phyloP scores from a whole-genome alignment of 2,888 invertebrate genomes.

The Idaea biselata region DNA sequence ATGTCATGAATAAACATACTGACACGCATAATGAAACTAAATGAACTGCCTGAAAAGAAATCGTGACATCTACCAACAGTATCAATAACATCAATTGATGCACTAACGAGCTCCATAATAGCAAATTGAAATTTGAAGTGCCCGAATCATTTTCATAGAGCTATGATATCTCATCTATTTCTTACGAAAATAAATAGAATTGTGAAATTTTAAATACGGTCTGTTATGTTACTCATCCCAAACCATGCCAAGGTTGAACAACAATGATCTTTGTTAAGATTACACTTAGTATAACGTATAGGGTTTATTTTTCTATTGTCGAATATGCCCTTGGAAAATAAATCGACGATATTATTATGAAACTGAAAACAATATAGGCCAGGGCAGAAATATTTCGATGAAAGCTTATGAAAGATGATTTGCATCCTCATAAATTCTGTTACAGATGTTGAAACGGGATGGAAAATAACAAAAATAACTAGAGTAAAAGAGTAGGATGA shows the following conservation, averaged over 20 bases:
- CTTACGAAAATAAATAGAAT: slow-evolving; percentile 58
- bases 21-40: slow-evolving; percentile 43
- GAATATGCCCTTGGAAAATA: slow-evolving; percentile 32
- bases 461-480: slow-evolving; percentile 32
- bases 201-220: slow-evolving; percentile 42
- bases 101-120: slow-evolving; percentile 59
- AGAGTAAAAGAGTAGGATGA: slow-evolving; percentile 41
- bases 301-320: slow-evolving; percentile 22
- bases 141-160: slow-evolving; percentile 48
- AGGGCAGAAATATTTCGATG: slow-evolving; percentile 35
- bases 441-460: slow-evolving; percentile 30
- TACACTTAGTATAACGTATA: slow-evolving; percentile 48
- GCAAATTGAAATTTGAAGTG: slow-evolving; percentile 47
- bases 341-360: slow-evolving; percentile 26
- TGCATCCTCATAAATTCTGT: slow-evolving; percentile 45
- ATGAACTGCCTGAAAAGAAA: slow-evolving; percentile 45
- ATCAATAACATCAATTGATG: slow-evolving; percentile 36
- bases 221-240: slow-evolving; percentile 33
- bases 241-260: slow-evolving; percentile 63
- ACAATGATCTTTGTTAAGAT: slow-evolving; percentile 62
- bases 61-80: slow-evolving; percentile 47
- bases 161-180: slow-evolving; percentile 45
- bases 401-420: slow-evolving; percentile 41
- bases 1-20: slow-evolving; percentile 30
- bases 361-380: slow-evolving; percentile 23